Base-by-base conservation (phyloP, 1,140 invertebrate species). In the Cecropterus lyciades region DNA sequence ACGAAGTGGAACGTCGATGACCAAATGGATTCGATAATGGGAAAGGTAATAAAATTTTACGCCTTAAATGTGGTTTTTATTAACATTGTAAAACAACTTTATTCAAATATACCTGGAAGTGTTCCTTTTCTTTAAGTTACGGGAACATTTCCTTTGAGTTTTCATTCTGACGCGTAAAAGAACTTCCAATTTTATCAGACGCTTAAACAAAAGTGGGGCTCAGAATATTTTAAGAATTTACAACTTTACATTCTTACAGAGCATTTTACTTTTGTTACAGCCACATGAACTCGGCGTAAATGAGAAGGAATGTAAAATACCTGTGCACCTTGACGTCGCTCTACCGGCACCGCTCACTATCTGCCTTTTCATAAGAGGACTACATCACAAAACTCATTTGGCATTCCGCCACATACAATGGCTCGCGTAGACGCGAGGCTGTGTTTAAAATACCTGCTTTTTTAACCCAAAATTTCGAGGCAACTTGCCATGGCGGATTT, bases 351-450 rank as follows among this genome's bases (percentile, higher is more conserved):
- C 64, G 77, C 64, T 84, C 71, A 80, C 81, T 84, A 83, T 82
- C 82, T 79, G 78, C 79, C 80, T 80, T 82, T 84, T 80, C 77
- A 85, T 80, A 78, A 79, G 76, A 74, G 76, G 77, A 82, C 84
- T 86, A 82, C 82, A 85, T 87, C 80, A 83, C 80, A 84, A 89
- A 88, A 87, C 83, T 91, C 88, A 91, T 91, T 91, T 91, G 88
- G 88, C 88, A 89, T 89, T 78, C 85, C 81, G 88, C 88, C 88
- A 91, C 82, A 78, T 81, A 86, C 80, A 84, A 82, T 83, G 78
- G 75, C 68, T 79, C 72, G 80, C 75, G 79, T 83, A 80, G 75
- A 87, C 84, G 79, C 72, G 77, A 80, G 73, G 73, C 75, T 77
- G 74, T 75, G 75, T 87, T 87, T 84, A 84, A 87, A 87, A 87